Conservation (phyloP, 92 coral and sea anemone species). For the Plumapathes pennacea region DNA sequence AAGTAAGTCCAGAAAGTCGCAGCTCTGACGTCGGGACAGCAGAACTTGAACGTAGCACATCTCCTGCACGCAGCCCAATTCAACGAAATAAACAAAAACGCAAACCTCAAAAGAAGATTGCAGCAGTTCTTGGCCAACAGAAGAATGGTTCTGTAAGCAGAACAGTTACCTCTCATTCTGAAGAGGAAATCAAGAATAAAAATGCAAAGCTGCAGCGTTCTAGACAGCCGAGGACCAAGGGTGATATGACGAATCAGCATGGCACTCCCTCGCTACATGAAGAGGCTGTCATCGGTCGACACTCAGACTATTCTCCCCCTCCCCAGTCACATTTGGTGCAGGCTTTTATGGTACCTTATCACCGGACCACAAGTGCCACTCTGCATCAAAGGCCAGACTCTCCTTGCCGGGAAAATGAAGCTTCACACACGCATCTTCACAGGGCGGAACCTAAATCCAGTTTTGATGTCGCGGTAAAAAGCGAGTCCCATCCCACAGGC, state of each 20-base stretch:
- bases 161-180: constrained; percentile 56
- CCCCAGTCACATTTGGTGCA: constrained; percentile 61
- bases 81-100: constrained; percentile 18
- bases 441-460: too few species aligned
- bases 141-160: too few species aligned
- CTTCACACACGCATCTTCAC: too few species aligned
- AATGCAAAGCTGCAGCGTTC: constrained; percentile 32
- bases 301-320: constrained; percentile 1
- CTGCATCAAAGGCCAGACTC: constrained; percentile 60
- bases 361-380: constrained; percentile 82
- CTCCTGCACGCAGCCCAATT: too few species aligned
- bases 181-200: constrained; percentile 27
- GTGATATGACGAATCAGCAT: constrained; percentile 3
- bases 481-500: too few species aligned
- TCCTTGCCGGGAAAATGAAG: too few species aligned
- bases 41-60: too few species aligned
- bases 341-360: constrained; percentile 80
- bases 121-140: too few species aligned
- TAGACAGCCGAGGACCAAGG: constrained; percentile 12
- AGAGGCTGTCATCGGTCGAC: constrained; percentile 8
- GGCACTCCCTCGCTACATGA: constrained; percentile 17
- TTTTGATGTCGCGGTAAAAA: too few species aligned
- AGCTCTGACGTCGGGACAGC: too few species aligned
- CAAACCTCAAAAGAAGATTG: constrained; percentile 13
- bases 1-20: too few species aligned